phyloP scores from a whole-genome alignment of 2,113 vertebrate genomes.

The Python bivittatus region DNA sequence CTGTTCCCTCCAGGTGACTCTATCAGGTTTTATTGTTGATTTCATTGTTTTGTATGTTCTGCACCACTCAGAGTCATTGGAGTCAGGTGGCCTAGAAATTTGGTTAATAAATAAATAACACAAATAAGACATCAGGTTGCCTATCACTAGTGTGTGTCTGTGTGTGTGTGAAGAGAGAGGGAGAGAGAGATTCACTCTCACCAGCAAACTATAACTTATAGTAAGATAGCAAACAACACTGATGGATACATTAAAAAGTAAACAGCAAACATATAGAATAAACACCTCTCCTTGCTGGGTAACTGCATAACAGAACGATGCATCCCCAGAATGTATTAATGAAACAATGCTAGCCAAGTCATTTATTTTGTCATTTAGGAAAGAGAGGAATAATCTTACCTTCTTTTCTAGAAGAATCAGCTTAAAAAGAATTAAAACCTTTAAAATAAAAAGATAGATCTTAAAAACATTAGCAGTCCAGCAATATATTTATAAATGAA shows the following conservation, averaged over 20 bases:
- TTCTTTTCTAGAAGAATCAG: conserved; percentile 97
- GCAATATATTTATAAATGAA: background rate
- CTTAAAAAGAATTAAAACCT: conserved; percentile 97
- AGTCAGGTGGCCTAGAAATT: background rate
- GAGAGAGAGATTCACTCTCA: background rate
- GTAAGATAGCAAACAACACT: background rate
- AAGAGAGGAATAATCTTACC: conserved; percentile 67
- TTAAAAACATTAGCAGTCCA: background rate
- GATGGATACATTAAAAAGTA: background rate
- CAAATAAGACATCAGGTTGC: background rate
- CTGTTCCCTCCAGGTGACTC: background rate
- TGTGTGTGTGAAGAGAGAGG: background rate
- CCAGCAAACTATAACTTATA: background rate
- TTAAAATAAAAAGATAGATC: conserved; percentile 40
- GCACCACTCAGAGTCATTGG: background rate
- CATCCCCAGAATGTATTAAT: background rate
- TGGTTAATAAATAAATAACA: background rate
- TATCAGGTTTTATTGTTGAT: background rate
- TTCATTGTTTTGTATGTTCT: background rate
- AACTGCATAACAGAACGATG: background rate
- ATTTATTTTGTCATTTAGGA: conserved; percentile 21
- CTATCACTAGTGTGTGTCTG: background rate
- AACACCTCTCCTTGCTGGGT: background rate
- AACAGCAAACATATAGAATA: background rate
- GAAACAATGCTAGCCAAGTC: background rate